Evolutionary conservation across 1,140 invertebrate genomes (phyloP), one percentile per base, ranked within the genome.

Genomic region (Mactra quadrangularis): DNA sequence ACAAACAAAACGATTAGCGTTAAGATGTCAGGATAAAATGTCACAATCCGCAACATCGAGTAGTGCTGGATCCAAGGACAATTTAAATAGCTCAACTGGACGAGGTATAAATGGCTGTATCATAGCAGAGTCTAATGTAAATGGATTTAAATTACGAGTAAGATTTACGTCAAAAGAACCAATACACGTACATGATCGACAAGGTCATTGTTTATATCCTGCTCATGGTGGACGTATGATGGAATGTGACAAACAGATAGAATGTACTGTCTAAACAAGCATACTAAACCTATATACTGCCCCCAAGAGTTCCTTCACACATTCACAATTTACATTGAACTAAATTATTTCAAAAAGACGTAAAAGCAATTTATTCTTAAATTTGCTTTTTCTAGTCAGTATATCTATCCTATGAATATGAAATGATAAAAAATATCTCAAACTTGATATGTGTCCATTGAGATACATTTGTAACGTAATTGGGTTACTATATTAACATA

Each of bases 81-180:
- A 55, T n/a, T 64, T 19, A 1, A 35, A n/a, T 19, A 55, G 31
- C 25, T 81, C 77, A 1, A 22, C 64, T 1, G 68, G 27, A 1
- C 74, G 77, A 33, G 60, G 59, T 22, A 71, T 82, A 19, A 71
- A 57, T 25, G 53, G 70, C 7, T 86, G 79, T 62, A 89, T 89
- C 3, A 87, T 90, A 15, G 86, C 88, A 19, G 89, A 90, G 60
- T 87, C 88, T 41, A 90, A 90, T 68, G 88, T 86, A 35, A 87
- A 90, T 59, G 89, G 89, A n/a, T 87, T 88, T 29, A 79, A 87
- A 52, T 72, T 90, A 15, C 38, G 89, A 19, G 89, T 90, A 13
- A 79, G 89, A 13, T 90, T 90, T 47, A 85, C 85, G 57, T 59
- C 86, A 7, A 90, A 89, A 72, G 89, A 88, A 33, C 70, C 45